phyloP scores from a whole-genome alignment of 1,140 invertebrate species.

The Papilio dardanus region DNA sequence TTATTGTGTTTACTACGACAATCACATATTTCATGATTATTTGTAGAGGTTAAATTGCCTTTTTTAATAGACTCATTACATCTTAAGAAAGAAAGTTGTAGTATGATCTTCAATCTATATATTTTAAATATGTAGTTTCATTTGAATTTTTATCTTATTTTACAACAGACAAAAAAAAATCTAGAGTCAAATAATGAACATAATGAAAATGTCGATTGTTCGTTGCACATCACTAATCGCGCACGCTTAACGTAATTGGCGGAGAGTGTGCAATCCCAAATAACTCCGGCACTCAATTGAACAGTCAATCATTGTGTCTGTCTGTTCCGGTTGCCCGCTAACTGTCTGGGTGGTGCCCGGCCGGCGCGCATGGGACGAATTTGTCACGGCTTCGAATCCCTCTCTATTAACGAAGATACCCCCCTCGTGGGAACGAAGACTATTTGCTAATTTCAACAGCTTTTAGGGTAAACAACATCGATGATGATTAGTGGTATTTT shows the following conservation, averaged over 20 bases:
- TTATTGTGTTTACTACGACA: too few species aligned
- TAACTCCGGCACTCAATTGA: conserved; percentile 50
- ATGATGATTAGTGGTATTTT: not conserved
- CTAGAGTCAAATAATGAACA: too few species aligned
- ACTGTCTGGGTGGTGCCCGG: conserved; percentile 61
- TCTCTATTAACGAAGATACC: conserved; percentile 46
- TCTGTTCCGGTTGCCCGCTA: conserved; percentile 63
- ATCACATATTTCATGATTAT: too few species aligned
- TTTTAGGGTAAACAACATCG: not conserved
- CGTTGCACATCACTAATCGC: not conserved
- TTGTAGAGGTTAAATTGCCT: too few species aligned
- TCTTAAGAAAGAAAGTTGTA: too few species aligned
- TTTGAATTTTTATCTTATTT: too few species aligned
- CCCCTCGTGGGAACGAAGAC: conserved; percentile 49
- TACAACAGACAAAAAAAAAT: too few species aligned
- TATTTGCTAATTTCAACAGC: conserved; percentile 32
- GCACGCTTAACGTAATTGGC: conserved; percentile 32
- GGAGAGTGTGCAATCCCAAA: conserved; percentile 22
- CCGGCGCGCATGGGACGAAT: conserved; percentile 46
- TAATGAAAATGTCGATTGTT: conserved; percentile 9
- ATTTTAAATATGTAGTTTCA: too few species aligned
- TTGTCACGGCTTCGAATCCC: conserved; percentile 57
- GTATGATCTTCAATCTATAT: too few species aligned
- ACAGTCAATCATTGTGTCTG: conserved; percentile 67
- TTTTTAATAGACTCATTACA: too few species aligned